Conservation (phyloP, 1,140 invertebrate species). For the Notospermus geniculatus region DNA sequence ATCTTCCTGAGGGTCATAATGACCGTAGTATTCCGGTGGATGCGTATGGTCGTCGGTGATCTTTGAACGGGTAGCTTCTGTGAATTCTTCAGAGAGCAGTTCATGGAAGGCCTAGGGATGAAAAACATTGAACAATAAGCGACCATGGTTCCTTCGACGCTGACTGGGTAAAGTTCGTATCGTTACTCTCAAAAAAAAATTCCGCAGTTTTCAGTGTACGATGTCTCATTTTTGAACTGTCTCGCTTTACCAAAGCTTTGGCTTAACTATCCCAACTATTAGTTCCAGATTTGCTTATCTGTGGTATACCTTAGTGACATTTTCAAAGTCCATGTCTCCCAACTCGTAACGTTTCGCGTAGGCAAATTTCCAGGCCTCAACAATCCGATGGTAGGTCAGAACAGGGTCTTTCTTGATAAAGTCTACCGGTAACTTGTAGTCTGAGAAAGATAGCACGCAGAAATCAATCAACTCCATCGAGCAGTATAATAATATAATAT, state of each 20-base stretch:
- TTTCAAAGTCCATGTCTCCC: constrained; percentile 75
- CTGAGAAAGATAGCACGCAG: constrained; percentile 13
- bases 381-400: constrained; percentile 63
- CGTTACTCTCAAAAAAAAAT: no score
- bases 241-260: constrained; percentile 37
- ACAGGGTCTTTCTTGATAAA: constrained; percentile 12
- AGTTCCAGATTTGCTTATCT: constrained; percentile 20
- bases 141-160: no score
- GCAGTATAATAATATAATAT: no score
- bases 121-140: no score
- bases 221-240: constrained; percentile 67
- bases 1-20: constrained; percentile 32
- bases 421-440: constrained; percentile 10
- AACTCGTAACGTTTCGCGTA: constrained; percentile 77
- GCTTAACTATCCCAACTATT: neutral
- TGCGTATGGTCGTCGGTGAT: constrained; percentile 73
- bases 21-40: constrained; percentile 53
- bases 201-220: constrained; percentile 65
- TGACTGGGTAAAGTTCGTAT: no score
- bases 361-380: constrained; percentile 88
- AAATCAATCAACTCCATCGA: no score
- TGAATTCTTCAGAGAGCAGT: no score
- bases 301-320: constrained; percentile 63
- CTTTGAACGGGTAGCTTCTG: constrained; percentile 60
- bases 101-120: no score